Percentiles rank a stretch among this genome's conserved stretches.
Evolutionary conservation across 2,113 vertebrate genomes (phyloP).

Genomic region (Ophiodon elongatus): DNA sequence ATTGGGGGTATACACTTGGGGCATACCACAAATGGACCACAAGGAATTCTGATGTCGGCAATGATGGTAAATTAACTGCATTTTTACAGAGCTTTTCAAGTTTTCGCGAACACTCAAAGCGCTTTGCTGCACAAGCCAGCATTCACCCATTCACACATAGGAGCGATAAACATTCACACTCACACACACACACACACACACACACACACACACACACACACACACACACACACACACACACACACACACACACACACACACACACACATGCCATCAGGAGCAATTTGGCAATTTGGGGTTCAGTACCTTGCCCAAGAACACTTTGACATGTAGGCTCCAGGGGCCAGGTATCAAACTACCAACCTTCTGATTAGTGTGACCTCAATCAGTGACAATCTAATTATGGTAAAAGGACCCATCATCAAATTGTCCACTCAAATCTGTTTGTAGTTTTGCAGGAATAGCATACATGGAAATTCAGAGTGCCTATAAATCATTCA

Average conservation of each 20-base stretch:
- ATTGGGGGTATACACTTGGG: background rate
- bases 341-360: background rate
- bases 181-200: too few relatives aligned
- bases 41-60: background rate
- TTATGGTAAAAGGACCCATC: background rate
- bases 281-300: background rate
- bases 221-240: too few relatives aligned
- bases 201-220: too few relatives aligned
- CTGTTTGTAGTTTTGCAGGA: background rate
- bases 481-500: constrained; percentile 9
- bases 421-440: background rate
- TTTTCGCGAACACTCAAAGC: background rate
- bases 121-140: background rate
- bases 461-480: background rate
- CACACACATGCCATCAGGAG: background rate
- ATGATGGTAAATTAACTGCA: background rate
- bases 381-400: background rate
- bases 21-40: background rate
- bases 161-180: too few relatives aligned
- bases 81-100: background rate
- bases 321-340: background rate
- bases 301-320: background rate
- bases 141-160: background rate
- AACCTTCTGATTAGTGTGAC: background rate
- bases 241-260: too few relatives aligned